Percentiles rank a stretch among this genome's conserved stretches.
Conservation (phyloP, 2,113 vertebrate species). For the Platysteira castanea region DNA sequence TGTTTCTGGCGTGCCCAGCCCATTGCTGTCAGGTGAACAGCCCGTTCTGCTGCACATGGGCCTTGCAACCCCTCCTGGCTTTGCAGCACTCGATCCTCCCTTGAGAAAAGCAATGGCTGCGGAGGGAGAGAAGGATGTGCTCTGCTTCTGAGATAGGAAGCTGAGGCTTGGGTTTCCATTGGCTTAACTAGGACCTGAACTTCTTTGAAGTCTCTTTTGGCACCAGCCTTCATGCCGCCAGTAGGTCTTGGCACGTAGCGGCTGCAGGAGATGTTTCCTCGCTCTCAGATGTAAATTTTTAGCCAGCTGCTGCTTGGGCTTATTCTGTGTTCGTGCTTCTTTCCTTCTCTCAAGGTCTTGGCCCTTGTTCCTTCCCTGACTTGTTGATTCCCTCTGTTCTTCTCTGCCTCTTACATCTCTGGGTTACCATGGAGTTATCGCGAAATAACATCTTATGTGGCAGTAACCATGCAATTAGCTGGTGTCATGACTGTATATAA, state of each 20-base stretch:
- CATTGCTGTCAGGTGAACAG: neutral
- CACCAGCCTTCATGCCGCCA: neutral
- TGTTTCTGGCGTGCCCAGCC: neutral
- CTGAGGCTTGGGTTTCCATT: neutral
- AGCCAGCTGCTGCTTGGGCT: neutral
- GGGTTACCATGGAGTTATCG: conserved; percentile 68
- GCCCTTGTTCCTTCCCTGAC: conserved; percentile 48
- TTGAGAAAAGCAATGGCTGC: neutral
- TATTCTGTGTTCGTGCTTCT: neutral
- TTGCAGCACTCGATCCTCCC: fast-evolving
- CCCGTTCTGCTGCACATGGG: fast-evolving
- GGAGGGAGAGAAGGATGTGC: neutral
- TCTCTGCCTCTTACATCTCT: conserved; percentile 48
- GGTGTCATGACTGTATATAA: conserved; percentile 65
- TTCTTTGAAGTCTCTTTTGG: neutral
- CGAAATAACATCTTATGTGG: conserved; percentile 65
- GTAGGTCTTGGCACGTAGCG: fast-evolving
- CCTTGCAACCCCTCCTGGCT: neutral
- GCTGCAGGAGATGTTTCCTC: neutral
- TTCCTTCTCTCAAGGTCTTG: conserved; percentile 40
- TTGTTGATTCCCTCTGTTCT: conserved; percentile 62
- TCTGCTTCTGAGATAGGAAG: neutral
- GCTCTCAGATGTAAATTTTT: neutral
- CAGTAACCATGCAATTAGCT: conserved; percentile 52
- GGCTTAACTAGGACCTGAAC: neutral